phyloP scores from a whole-genome alignment of 1,140 invertebrate genomes.

The Teleogryllus occipitalis region DNA sequence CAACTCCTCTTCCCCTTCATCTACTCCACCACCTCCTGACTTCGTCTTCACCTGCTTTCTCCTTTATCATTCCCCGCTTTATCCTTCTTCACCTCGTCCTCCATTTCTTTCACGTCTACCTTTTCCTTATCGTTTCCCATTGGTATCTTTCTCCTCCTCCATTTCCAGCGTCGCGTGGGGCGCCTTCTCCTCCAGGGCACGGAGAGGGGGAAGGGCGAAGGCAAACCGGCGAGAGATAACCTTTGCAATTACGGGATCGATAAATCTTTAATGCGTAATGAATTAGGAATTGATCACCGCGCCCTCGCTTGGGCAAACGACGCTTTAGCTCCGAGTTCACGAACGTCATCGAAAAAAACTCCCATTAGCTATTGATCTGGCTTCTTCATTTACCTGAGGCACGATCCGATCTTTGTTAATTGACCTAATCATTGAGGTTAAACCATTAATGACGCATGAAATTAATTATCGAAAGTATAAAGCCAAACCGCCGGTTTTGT shows the following conservation, averaged over 20 bases:
- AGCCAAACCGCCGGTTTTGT: neutral
- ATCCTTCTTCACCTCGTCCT: no score
- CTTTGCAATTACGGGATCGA: neutral
- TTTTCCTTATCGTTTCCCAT: no score
- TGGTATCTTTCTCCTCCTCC: no score
- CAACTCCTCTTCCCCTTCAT: no score
- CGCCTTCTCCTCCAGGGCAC: neutral
- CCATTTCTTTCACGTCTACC: no score
- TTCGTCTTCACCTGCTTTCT: no score
- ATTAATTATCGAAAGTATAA: neutral
- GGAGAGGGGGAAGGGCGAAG: neutral
- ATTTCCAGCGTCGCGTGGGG: no score
- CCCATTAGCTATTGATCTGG: neutral
- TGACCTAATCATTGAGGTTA: constrained; percentile 1
- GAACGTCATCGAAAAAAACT: neutral
- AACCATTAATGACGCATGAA: constrained; percentile 4
- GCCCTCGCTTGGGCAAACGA: neutral
- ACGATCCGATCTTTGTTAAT: neutral
- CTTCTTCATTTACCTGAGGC: neutral
- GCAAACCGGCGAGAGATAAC: neutral
- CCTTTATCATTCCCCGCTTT: no score
- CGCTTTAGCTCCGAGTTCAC: neutral
- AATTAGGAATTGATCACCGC: neutral
- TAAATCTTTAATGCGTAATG: neutral
- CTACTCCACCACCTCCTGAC: no score